These are phyloP conservation scores for Watsonalla cultraria DNA, from an alignment of 2,888 invertebrate species.

Conservation along the genomic window DNA sequence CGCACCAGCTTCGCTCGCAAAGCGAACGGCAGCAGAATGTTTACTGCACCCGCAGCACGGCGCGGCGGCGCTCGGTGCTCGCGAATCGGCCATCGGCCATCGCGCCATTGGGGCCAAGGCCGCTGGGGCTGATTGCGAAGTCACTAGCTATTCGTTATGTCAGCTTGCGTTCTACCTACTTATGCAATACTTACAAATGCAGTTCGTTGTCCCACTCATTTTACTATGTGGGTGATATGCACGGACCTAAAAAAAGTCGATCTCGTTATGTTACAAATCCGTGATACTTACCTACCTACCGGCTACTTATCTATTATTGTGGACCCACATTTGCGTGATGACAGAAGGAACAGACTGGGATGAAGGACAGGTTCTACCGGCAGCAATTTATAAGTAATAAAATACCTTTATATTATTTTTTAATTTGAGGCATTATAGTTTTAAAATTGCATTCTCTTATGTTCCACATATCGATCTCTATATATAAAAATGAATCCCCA, in stretches of 20 bases:
- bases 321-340: too few species aligned
- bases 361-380: too few species aligned
- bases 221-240: background rate
- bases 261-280: background rate
- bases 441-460: too few species aligned
- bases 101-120: slow-evolving; percentile 65
- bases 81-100: slow-evolving; percentile 19
- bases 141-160: slow-evolving; percentile 61
- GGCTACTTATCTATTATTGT: too few species aligned
- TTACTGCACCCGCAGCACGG: slow-evolving; percentile 4
- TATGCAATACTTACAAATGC: slow-evolving; percentile 69
- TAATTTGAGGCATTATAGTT: too few species aligned
- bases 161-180: slow-evolving; percentile 75
- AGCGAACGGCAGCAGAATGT: slow-evolving; percentile 33
- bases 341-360: too few species aligned
- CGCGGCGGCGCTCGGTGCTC: slow-evolving; percentile 12
- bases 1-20: slow-evolving; percentile 40
- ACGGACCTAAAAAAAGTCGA: background rate
- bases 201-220: slow-evolving; percentile 56
- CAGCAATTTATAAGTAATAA: too few species aligned
- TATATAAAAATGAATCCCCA: too few species aligned
- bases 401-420: too few species aligned
- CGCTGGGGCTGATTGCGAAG: slow-evolving; percentile 61
- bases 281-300: too few species aligned
- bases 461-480: too few species aligned